Evolutionary conservation across 2,113 vertebrate genomes (phyloP), one percentile per base, ranked within the genome.

Genomic region (Glaucomys volans): DNA sequence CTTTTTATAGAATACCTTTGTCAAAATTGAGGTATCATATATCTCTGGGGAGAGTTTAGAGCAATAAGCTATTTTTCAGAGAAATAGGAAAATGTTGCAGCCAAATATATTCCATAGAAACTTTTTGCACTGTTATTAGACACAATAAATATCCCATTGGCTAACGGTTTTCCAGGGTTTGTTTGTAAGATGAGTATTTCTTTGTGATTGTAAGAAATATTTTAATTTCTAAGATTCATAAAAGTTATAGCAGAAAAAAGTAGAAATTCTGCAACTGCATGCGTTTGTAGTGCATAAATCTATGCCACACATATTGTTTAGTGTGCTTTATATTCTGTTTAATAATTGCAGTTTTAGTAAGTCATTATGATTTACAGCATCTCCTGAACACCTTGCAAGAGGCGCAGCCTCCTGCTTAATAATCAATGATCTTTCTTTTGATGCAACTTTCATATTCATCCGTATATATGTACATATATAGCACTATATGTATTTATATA

Each of bases 161-260:
- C 47, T 90, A 52, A 76, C 47, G n/a, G 54, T 92, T 92, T 62
- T 44, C 42, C 8, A 54, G 35, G 44, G 52, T 69, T 42, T 72
- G 47, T 79, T 9, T 95, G 11, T 67, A 93, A 91, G 52, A 52
- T 67, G 11, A 72, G 10, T 47, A 74, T 88, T 76, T 11, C 44
- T 93, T 88, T 85, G 35, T 95, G 89, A 92, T 83, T 93, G 12
- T 82, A 93, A 81, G 22, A 82, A 47, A 47, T 86, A 85, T 86
- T 30, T 95, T 92, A 62, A 93, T 87, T 94, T 95, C 82, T 93
- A 59, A 86, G 80, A 79, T 50, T 93, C 76, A 47, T 50, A 86
- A 88, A 72, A 35, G 16, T 95, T 92, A 47, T 47, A n/a, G 62
- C 79, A 17, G 64, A 52, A 79, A 96, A 91, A 90, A 57, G 67